Evolutionary conservation across 2,888 invertebrate genomes (phyloP).

Genomic region (Pachycephus smyrnensis): DNA sequence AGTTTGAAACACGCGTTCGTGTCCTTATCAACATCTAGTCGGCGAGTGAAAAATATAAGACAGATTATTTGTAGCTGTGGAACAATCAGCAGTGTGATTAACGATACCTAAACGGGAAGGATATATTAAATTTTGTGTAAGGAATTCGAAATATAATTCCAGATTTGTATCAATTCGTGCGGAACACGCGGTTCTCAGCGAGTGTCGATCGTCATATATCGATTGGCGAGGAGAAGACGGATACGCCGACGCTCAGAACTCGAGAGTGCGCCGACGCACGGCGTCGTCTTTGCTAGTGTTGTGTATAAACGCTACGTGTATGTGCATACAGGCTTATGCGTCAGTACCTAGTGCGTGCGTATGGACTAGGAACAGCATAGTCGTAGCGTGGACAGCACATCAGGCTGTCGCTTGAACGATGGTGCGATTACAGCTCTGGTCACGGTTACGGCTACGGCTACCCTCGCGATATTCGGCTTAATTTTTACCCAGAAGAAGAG

Average conservation of each 20-base stretch:
- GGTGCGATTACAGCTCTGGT: constrained; percentile 1
- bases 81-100: not conserved
- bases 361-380: not conserved
- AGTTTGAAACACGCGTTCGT: not conserved
- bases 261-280: not conserved
- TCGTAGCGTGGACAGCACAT: not conserved
- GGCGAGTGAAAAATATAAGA: not conserved
- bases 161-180: not conserved
- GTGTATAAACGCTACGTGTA: not conserved
- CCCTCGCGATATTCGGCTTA: not conserved
- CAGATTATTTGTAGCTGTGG: not conserved
- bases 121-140: not conserved
- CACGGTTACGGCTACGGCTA: not conserved
- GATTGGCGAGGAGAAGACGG: not conserved
- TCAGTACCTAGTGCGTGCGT: not conserved
- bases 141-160: not conserved
- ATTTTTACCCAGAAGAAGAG: not conserved
- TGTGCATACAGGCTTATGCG: not conserved
- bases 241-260: not conserved
- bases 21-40: not conserved
- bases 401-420: constrained; percentile 2
- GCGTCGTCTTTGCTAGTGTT: not conserved
- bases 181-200: not conserved
- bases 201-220: not conserved
- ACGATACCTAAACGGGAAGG: not conserved